Evolutionary conservation across 2,888 invertebrate species (phyloP).

Genomic region (Apodemia duryi): DNA sequence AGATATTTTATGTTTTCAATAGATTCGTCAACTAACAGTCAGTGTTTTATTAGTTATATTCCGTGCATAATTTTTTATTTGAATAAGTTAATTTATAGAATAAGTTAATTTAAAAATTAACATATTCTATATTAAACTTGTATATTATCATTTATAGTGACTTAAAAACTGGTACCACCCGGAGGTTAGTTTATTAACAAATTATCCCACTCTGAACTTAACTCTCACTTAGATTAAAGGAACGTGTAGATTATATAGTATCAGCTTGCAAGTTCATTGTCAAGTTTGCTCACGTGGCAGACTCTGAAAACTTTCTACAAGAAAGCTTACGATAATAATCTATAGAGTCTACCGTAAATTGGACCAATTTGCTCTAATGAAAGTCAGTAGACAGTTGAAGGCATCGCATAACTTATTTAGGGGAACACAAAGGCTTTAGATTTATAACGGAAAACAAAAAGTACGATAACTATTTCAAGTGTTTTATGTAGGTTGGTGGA

Average conservation of each 20-base stretch:
- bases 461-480: neutral
- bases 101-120: no score
- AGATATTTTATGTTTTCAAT: no score
- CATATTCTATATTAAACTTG: no score
- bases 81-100: no score
- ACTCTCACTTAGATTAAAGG: constrained; percentile 28
- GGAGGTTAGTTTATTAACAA: constrained; percentile 23
- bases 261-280: constrained; percentile 39
- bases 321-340: constrained; percentile 52
- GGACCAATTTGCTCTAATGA: constrained; percentile 48
- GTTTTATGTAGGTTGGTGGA: neutral
- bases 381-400: constrained; percentile 16
- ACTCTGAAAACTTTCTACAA: constrained; percentile 43
- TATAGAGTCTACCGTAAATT: constrained; percentile 50
- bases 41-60: no score
- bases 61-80: no score
- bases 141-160: no score
- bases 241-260: constrained; percentile 31
- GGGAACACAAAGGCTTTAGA: constrained; percentile 12
- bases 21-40: no score
- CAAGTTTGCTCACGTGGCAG: constrained; percentile 51
- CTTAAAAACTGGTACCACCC: neutral
- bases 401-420: constrained; percentile 12
- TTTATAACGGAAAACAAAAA: constrained; percentile 6
- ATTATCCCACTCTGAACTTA: constrained; percentile 28